Percentiles rank a stretch among this genome's conserved stretches.
These are phyloP conservation scores for Hetaerina titia DNA, from an alignment of 2,888 invertebrate species.

Conservation along the genomic window DNA sequence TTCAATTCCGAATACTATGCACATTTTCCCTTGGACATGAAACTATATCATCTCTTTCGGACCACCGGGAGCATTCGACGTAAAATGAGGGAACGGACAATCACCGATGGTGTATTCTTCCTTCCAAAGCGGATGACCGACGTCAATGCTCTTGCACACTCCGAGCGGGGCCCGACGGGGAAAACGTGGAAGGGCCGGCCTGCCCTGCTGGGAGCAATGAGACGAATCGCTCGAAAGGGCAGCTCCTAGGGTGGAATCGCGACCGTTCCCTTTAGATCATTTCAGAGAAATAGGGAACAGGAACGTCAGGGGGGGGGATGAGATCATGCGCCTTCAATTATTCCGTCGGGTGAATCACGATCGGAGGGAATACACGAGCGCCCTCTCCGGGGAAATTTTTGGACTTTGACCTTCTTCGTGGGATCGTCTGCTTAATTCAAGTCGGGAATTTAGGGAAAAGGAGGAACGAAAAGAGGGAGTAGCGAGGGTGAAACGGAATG, in stretches of 20 bases:
- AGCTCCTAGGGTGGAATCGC: background rate
- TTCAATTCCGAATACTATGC: too few species aligned
- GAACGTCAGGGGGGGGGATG: background rate
- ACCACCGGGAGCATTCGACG: too few species aligned
- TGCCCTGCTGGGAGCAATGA: background rate
- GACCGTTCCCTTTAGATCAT: background rate
- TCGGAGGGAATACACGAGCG: background rate
- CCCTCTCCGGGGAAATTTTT: background rate
- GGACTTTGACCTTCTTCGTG: background rate
- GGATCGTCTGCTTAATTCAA: background rate
- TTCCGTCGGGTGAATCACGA: background rate
- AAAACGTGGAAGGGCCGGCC: background rate
- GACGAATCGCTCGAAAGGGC: background rate
- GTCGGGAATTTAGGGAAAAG: background rate
- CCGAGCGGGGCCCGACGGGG: background rate
- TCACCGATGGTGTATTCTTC: too few species aligned
- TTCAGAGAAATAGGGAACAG: background rate
- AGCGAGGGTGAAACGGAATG: background rate
- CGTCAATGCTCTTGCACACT: background rate
- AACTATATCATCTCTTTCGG: too few species aligned
- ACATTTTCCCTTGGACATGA: too few species aligned
- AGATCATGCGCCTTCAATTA: constrained; percentile 1
- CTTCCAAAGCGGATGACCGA: too few species aligned
- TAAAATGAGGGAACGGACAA: too few species aligned
- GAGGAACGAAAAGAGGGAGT: background rate